phyloP scores from a whole-genome alignment of 1,140 invertebrate species.

The Lordiphosa mommai region DNA sequence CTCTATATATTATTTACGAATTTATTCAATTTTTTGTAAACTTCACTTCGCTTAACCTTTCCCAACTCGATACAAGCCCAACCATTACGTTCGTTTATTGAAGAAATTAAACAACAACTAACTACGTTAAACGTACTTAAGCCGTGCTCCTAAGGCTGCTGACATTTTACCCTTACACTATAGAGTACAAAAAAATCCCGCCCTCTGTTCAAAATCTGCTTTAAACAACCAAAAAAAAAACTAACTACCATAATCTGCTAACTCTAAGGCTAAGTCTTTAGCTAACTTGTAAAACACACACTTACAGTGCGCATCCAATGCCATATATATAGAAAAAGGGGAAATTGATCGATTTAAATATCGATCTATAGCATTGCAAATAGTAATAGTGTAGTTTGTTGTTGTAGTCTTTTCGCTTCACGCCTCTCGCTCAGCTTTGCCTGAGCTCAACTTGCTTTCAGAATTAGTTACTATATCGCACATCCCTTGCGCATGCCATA shows the following conservation, averaged over 20 bases:
- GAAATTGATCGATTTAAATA: constrained; percentile 6
- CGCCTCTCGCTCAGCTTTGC: constrained; percentile 20
- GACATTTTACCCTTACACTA: constrained; percentile 17
- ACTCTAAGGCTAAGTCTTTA: constrained; percentile 53
- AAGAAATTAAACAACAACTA: constrained; percentile 35
- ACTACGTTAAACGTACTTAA: constrained; percentile 66
- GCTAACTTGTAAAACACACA: constrained; percentile 44
- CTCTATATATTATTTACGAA: too few relatives aligned
- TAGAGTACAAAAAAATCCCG: constrained; percentile 41
- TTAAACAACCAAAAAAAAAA: constrained; percentile 25
- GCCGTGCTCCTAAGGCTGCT: constrained; percentile 55
- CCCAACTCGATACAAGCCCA: background rate
- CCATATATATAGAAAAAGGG: constrained; percentile 9
- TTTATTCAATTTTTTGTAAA: too few relatives aligned
- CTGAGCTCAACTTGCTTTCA: constrained; percentile 64
- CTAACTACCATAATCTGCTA: constrained; percentile 47
- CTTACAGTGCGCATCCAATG: constrained; percentile 44
- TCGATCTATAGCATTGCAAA: constrained; percentile 62
- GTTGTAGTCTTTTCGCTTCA: constrained; percentile 56
- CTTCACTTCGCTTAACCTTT: too few relatives aligned
- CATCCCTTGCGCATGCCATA: constrained; percentile 90
- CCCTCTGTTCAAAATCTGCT: constrained; percentile 17
- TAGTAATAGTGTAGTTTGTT: constrained; percentile 53
- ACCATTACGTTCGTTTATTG: background rate
- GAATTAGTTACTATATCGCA: constrained; percentile 84